These are phyloP conservation scores for Cepaea hortensis DNA, from an alignment of 2,888 invertebrate genomes.

Conservation along the genomic window DNA sequence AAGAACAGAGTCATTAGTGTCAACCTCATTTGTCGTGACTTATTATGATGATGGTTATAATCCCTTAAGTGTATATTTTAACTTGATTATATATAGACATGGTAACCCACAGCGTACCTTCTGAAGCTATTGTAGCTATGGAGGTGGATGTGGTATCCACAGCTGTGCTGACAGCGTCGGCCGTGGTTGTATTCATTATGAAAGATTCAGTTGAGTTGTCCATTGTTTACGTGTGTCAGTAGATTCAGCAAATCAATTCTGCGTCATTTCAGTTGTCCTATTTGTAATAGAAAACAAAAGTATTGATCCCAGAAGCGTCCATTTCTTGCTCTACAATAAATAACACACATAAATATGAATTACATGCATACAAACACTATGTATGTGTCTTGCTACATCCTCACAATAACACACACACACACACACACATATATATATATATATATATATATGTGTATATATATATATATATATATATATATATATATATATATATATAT, in stretches of 20 bases:
- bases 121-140: not conserved
- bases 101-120: not conserved
- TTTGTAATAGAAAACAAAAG: not conserved
- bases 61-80: not conserved
- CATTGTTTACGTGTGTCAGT: not conserved
- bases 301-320: too few relatives aligned
- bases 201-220: not conserved
- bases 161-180: not conserved
- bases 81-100: not conserved
- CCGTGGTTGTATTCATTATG: not conserved
- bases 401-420: not conserved
- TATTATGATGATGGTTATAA: not conserved
- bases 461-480: not conserved
- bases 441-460: not conserved
- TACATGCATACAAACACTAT: not conserved
- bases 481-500: not conserved
- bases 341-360: too few relatives aligned
- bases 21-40: too few relatives aligned
- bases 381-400: not conserved
- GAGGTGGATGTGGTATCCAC: not conserved
- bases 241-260: not conserved
- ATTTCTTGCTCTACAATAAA: too few relatives aligned
- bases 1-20: too few relatives aligned
- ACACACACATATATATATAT: not conserved
- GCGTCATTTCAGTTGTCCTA: not conserved